Percentiles rank a stretch among this genome's conserved stretches.
Conservation (phyloP, 1,140 invertebrate genomes). For the Brachionus rotundiformis region DNA sequence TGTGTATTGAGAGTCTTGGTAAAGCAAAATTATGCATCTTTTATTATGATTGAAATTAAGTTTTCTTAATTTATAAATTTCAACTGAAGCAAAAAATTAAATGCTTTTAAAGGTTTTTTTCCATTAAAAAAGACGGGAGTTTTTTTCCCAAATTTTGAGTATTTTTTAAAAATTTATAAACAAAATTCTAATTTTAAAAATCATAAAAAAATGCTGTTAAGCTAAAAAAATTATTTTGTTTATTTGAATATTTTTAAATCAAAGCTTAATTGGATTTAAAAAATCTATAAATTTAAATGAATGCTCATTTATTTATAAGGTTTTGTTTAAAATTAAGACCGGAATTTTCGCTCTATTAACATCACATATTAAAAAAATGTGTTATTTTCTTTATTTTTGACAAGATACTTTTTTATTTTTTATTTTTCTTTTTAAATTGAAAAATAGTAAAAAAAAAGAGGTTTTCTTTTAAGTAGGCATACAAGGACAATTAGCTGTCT, state of each 20-base stretch:
- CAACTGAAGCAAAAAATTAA: conserved; percentile 10
- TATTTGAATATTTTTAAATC: neutral
- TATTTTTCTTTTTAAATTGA: neutral
- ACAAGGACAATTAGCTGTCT: neutral
- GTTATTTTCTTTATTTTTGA: too few species aligned
- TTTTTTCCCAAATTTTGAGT: neutral
- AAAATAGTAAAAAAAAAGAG: neutral
- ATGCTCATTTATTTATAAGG: neutral
- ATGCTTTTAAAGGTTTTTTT: conserved; percentile 3
- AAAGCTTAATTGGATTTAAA: neutral
- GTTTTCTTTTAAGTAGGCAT: neutral
- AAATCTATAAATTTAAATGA: neutral
- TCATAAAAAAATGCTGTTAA: neutral
- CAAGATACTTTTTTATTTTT: too few species aligned
- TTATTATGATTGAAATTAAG: conserved; percentile 3
- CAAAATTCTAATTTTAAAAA: conserved; percentile 1
- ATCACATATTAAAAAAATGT: too few species aligned
- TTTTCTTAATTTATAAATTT: conserved; percentile 1
- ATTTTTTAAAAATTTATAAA: neutral
- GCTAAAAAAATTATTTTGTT: neutral
- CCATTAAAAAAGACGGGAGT: neutral
- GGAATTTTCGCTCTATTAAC: too few species aligned
- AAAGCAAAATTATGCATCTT: conserved; percentile 3
- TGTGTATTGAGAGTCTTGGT: neutral
- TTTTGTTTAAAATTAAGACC: neutral